A percentile compares a stretch with the other conserved stretches of the same genome.
phyloP scores from a whole-genome alignment of 2,888 invertebrate species.

The Encarsia formosa region DNA sequence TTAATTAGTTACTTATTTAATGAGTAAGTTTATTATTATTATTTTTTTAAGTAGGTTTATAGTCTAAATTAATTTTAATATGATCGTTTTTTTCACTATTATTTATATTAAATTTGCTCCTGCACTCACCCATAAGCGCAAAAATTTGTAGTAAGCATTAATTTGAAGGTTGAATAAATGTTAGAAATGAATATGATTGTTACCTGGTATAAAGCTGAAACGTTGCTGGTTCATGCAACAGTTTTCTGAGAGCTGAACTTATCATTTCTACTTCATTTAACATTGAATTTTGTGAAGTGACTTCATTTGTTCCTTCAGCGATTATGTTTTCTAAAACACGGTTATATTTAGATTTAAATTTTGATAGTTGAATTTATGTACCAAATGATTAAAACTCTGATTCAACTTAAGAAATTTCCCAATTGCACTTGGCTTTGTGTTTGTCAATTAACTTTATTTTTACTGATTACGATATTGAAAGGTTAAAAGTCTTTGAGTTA shows the following conservation, averaged over 20 bases:
- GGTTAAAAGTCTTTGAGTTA: conserved; percentile 9
- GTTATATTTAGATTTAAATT: background rate
- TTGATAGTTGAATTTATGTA: background rate
- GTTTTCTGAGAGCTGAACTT: conserved; percentile 33
- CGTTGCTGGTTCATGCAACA: conserved; percentile 36
- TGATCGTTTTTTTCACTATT: too few species aligned
- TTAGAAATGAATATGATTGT: too few species aligned
- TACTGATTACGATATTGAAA: conserved; percentile 15
- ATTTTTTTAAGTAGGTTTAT: too few species aligned
- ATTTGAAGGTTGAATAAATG: too few species aligned
- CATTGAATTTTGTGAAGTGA: conserved; percentile 36
- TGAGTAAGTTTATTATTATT: too few species aligned
- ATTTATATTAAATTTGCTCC: too few species aligned
- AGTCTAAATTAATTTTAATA: too few species aligned
- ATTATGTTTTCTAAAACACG: conserved; percentile 13
- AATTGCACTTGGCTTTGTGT: too few species aligned
- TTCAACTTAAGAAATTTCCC: conserved; percentile 5
- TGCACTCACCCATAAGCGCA: too few species aligned
- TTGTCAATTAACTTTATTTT: conserved; percentile 7
- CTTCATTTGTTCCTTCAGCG: conserved; percentile 17
- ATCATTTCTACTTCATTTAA: conserved; percentile 39
- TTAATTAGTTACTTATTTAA: too few species aligned
- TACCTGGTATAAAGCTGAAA: conserved; percentile 44
- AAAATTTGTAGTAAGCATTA: too few species aligned
- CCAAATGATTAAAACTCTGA: background rate